A percentile compares a stretch with the other conserved stretches of the same genome.
Conservation (phyloP, 2,797 vertebrate species). For the Carduelis carduelis region DNA sequence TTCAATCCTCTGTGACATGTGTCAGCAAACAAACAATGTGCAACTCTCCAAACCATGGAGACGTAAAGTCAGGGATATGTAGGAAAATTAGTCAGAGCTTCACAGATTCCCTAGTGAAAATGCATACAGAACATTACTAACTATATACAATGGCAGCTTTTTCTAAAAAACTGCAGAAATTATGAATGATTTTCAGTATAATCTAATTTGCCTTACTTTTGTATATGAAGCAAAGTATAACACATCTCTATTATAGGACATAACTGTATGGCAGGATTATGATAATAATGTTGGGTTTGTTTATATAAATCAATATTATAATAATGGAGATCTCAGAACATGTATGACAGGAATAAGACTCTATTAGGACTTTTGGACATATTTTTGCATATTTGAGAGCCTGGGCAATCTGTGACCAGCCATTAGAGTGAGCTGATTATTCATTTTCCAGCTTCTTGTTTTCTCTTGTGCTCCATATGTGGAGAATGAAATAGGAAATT, state of each 20-base stretch:
- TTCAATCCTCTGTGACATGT: neutral
- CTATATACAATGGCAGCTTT: neutral
- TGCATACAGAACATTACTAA: accelerated
- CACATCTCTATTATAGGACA: neutral
- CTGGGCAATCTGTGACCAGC: neutral
- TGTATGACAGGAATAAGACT: neutral
- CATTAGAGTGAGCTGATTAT: neutral
- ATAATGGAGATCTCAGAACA: neutral
- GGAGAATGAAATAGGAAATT: neutral
- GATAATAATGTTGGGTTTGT: neutral
- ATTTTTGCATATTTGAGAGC: neutral
- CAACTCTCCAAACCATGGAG: neutral
- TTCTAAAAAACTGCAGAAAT: neutral
- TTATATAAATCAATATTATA: neutral
- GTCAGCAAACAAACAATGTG: neutral
- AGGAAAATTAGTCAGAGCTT: neutral
- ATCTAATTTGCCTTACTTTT: neutral
- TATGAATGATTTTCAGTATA: accelerated
- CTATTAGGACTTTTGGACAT: neutral
- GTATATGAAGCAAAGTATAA: neutral
- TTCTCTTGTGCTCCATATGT: neutral
- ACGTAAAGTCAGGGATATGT: neutral
- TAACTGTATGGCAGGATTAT: neutral
- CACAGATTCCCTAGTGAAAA: neutral
- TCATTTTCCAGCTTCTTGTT: neutral